Evolutionary conservation across 2,113 vertebrate species (phyloP), one percentile per base, ranked within the genome.

Genomic region (Alethe castanea): DNA sequence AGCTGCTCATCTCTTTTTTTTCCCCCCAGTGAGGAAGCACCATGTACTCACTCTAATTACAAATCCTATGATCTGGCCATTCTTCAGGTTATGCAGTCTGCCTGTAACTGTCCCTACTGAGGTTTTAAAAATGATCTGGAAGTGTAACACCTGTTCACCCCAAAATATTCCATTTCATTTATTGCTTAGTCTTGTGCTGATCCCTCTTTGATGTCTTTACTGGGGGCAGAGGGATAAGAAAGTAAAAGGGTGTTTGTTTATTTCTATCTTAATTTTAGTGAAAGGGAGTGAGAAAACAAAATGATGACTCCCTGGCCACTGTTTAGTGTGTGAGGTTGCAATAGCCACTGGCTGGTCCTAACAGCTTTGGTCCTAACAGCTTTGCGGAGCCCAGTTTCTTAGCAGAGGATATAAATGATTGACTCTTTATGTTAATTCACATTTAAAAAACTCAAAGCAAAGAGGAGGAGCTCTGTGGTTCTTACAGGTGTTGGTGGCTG

Each of bases 11-110:
- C 78, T 92, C 62, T 91, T 69, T 94, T 92, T 83, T 64, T 86
- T 19, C 19, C 3, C n/a, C 70, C 56, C 22, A 3, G 80, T 0
- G 17, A 94, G 97, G 93, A 96, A 97, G 94, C 96, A 95, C 90
- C 53, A 15, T 95, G 92, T 93, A 95, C 95, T 97, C 86, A 73
- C 93, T 97, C 94, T 96, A 94, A 95, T 97, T 95, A 97, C 92
- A 92, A 89, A 95, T 84, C 94, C 93, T 92, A 72, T 92, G 95
- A 96, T 94, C 78, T 94, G 86, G 93, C 66, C 60, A 87, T 95
- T 90, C 79, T 93, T 97, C 90, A 95, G 92, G 79, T 92, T 88
- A 81, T 86, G 84, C 70, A 82, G 79, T 52, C 38, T 90, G 84
- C 61, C 50, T 54, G 31, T 65, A 69, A 78, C 59, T 76, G 61